Conservation (phyloP, 2,797 vertebrate species). For the Xenentodon cancila region DNA sequence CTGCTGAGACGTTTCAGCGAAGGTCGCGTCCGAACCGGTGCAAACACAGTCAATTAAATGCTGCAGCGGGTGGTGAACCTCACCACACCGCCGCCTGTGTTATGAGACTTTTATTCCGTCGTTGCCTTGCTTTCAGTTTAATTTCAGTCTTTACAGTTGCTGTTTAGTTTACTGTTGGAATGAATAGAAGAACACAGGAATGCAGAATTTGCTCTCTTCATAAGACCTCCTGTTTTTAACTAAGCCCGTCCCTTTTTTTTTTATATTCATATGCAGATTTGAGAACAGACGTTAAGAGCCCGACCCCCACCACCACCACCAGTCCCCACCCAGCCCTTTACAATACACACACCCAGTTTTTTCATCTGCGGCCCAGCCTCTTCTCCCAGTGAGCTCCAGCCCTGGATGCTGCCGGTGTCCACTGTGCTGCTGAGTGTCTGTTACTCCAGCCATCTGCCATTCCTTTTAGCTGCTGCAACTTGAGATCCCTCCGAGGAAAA, state of each 20-base stretch:
- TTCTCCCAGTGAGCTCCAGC: conserved; percentile 57
- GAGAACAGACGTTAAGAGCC: conserved; percentile 32
- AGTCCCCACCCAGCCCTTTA: conserved; percentile 37
- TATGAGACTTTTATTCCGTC: too few species aligned
- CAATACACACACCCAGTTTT: conserved; percentile 66
- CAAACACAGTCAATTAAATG: conserved; percentile 39
- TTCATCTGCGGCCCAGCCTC: conserved; percentile 65
- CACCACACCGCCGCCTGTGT: background rate
- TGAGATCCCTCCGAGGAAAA: conserved; percentile 66
- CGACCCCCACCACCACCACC: conserved; percentile 4
- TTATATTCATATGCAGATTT: conserved; percentile 75
- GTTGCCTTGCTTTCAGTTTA: conserved; percentile 15
- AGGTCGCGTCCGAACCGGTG: conserved; percentile 28
- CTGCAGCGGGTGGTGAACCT: conserved; percentile 43
- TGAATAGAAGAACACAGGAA: conserved; percentile 68
- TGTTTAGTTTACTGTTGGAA: conserved; percentile 63
- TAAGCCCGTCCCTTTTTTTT: conserved; percentile 39
- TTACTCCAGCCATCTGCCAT: conserved; percentile 88
- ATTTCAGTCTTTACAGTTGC: conserved; percentile 1
- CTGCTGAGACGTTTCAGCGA: too few species aligned
- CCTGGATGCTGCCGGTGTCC: conserved; percentile 77
- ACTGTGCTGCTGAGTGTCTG: conserved; percentile 77
- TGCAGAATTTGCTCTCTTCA: conserved; percentile 44
- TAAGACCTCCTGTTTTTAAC: conserved; percentile 40
- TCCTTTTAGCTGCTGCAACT: conserved; percentile 84